These are phyloP conservation scores for Felis chaus DNA, from an alignment of 2,113 vertebrate species.

Conservation along the genomic window DNA sequence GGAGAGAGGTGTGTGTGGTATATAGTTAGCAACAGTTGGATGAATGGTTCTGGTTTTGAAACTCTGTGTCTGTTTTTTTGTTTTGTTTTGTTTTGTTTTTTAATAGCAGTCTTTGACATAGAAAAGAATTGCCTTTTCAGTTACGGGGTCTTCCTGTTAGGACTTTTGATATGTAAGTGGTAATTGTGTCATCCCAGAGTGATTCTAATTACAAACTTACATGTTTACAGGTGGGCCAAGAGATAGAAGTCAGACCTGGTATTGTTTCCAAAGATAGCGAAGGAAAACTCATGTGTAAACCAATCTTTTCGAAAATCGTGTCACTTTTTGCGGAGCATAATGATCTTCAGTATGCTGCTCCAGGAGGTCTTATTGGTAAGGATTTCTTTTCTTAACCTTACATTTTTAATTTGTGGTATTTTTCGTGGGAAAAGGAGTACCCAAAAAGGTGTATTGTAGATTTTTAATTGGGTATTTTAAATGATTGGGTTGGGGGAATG, in stretches of 20 bases:
- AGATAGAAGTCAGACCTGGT: slow-evolving; percentile 97
- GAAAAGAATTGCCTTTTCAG: neutral
- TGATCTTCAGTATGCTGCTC: slow-evolving; percentile 97
- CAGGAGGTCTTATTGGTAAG: slow-evolving; percentile 97
- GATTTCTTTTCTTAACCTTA: slow-evolving; percentile 29
- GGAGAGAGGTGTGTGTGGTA: neutral
- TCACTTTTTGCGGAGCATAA: slow-evolving; percentile 99
- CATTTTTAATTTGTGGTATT: neutral
- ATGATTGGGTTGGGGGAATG: neutral
- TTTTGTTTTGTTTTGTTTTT: neutral
- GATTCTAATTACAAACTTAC: slow-evolving; percentile 36
- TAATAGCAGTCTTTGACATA: neutral
- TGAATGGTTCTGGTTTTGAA: slow-evolving; percentile 9
- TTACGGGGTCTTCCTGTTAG: slow-evolving; percentile 29
- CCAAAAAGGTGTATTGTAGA: neutral
- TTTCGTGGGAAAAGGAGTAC: neutral
- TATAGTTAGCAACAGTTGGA: neutral
- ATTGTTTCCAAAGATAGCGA: slow-evolving; percentile 99
- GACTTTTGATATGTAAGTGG: neutral
- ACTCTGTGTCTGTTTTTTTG: neutral
- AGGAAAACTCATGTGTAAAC: slow-evolving; percentile 99
- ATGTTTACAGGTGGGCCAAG: slow-evolving; percentile 94
- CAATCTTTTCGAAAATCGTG: slow-evolving; percentile 99
- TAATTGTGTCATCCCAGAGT: neutral
- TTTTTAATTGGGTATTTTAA: slow-evolving; percentile 34